Evolutionary conservation across 2,113 vertebrate genomes (phyloP).

Genomic region (Stigmatopora nigra): DNA sequence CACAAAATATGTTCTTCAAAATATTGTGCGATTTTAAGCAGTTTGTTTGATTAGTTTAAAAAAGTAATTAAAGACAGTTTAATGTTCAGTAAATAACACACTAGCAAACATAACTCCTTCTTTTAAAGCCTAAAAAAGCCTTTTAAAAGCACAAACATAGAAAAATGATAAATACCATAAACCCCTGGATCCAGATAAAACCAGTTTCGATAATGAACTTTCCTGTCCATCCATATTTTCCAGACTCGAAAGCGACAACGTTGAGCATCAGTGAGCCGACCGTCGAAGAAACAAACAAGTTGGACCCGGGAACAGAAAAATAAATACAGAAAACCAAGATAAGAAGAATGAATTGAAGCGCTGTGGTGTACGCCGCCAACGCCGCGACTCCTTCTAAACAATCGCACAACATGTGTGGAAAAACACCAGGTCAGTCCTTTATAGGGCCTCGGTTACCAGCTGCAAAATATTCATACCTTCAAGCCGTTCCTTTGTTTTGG

Average conservation of each 20-base stretch:
- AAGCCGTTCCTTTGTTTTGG: constrained; percentile 10
- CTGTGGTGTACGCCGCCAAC: constrained; percentile 16
- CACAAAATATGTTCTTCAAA: background rate
- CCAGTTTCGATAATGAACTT: background rate
- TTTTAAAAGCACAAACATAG: too few species aligned
- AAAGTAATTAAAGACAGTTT: background rate
- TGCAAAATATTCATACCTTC: background rate
- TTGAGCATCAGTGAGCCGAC: constrained; percentile 31
- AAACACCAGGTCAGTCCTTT: constrained; percentile 46
- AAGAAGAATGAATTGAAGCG: background rate
- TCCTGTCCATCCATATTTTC: constrained; percentile 31
- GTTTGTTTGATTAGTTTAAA: background rate
- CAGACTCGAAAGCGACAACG: constrained; percentile 50
- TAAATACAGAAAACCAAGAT: constrained; percentile 24
- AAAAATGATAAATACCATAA: background rate
- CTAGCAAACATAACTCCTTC: background rate
- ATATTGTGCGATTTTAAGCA: background rate
- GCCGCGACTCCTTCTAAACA: constrained; percentile 37
- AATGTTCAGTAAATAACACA: background rate
- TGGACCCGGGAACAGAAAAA: constrained; percentile 45
- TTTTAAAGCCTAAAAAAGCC: background rate
- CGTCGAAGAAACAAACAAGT: constrained; percentile 51
- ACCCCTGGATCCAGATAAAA: background rate
- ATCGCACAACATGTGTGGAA: constrained; percentile 43
- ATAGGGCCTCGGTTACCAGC: constrained; percentile 46